Base-by-base conservation (phyloP, 2,113 vertebrate genomes). In the Onychostruthus taczanowskii region DNA sequence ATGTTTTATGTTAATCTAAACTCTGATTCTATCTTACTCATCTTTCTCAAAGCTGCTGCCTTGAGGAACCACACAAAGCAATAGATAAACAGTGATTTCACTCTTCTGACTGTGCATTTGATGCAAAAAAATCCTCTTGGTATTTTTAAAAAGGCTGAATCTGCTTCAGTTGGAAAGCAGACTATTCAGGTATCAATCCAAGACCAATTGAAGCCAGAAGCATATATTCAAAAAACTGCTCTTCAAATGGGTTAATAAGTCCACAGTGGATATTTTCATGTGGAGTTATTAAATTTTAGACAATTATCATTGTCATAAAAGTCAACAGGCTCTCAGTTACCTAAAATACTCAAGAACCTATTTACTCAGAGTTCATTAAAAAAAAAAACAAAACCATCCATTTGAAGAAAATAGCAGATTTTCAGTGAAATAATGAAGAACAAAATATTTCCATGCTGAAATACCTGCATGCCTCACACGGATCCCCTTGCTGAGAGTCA, bases 231-330 rank as follows among this genome's bases (percentile, higher is more conserved):
- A 66, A 87, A 73, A 72, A 52, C 10, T 79, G 72, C 52, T 84
- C 20, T 81, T 96, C 59, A 94, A 67, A 94, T 61, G 72, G 75
- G 93, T 95, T 95, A 94, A 93, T 75, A 93, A 90, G 82, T 92
- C 72, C 96, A 84, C 20, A 84, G 72, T 16, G 0, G 68, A 27
- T 86, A 70, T 86, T 93, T 95, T 93, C 74, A 44, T 52, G 50
- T 31, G 17, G 43, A 69, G 59, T 93, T 90, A 90, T 43, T 87
- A 5, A 67, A 80, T 80, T 89, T 79, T 55, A 52, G 80, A 61
- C n/a, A 67, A 91, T 83, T 76, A 69, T 43, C 63, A 66, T 15
- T 78, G 63, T 35, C 63, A 89, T 69, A 79, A 92, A 84, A 55
- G 79, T 90, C 82, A 95, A 86, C 16, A 90, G 67, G 72, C 77